Evolutionary conservation across 2,888 invertebrate genomes (phyloP).

Genomic region (Lasioglossum leucozonium): DNA sequence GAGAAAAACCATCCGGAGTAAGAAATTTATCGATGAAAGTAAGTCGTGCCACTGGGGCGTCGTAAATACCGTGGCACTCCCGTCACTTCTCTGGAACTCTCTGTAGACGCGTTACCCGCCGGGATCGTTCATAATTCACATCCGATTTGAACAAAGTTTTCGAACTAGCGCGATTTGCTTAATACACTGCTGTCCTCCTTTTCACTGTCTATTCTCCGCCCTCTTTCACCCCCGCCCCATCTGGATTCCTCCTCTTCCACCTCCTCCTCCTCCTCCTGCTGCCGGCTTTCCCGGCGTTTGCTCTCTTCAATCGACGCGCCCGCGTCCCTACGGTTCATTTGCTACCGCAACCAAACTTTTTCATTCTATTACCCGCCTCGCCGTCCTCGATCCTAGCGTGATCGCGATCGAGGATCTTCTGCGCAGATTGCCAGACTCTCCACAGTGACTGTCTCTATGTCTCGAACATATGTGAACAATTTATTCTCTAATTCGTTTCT

Average conservation of each 20-base stretch:
- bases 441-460: too few relatives aligned
- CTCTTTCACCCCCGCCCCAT: not conserved
- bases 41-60: constrained; percentile 64
- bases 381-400: not conserved
- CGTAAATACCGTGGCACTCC: constrained; percentile 64
- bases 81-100: constrained; percentile 63
- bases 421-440: not conserved
- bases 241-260: not conserved
- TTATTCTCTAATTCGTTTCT: too few relatives aligned
- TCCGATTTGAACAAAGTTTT: constrained; percentile 78
- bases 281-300: not conserved
- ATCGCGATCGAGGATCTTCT: not conserved
- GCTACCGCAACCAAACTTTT: constrained; percentile 54
- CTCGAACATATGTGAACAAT: too few relatives aligned
- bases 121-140: constrained; percentile 79
- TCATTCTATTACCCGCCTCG: constrained; percentile 50
- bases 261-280: not conserved
- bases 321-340: constrained; percentile 40
- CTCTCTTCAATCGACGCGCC: constrained; percentile 4
- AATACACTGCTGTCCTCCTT: constrained; percentile 66
- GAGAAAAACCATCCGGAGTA: constrained; percentile 42
- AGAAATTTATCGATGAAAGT: constrained; percentile 71
- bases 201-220: constrained; percentile 35
- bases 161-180: constrained; percentile 72
- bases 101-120: constrained; percentile 69